A percentile compares a stretch with the other conserved stretches of the same genome.
phyloP scores from a whole-genome alignment of 64 coral and sea anemone species.

The Montipora cactus region DNA sequence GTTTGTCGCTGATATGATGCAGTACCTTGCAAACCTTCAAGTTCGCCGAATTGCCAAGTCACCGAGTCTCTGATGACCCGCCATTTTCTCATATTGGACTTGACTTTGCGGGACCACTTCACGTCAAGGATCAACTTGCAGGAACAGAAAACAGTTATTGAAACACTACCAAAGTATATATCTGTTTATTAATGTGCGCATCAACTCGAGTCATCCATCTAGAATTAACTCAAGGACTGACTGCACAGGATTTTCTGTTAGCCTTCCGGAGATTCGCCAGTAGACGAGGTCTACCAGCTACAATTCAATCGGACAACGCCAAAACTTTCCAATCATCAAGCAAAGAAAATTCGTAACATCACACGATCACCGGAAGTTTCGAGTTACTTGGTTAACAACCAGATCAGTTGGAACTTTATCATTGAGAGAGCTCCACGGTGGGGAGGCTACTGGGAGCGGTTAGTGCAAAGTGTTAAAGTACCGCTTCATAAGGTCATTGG shows the following conservation, averaged over 20 bases:
- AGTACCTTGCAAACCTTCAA: neutral
- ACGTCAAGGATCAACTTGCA: neutral
- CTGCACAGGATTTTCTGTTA: neutral
- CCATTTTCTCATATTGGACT: slow-evolving; percentile 17
- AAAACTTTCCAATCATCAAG: slow-evolving; percentile 3
- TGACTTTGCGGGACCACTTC: slow-evolving; percentile 28
- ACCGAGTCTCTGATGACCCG: slow-evolving; percentile 15
- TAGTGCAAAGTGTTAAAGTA: slow-evolving; percentile 1
- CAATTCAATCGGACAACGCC: slow-evolving; percentile 26
- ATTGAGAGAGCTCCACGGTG: slow-evolving; percentile 27
- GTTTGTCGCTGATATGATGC: neutral
- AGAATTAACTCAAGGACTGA: neutral
- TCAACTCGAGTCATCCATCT: slow-evolving; percentile 16
- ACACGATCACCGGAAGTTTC: slow-evolving; percentile 1
- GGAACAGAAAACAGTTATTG: neutral
- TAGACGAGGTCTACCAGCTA: neutral
- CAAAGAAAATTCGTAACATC: neutral
- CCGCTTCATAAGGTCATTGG: slow-evolving; percentile 9
- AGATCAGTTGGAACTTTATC: slow-evolving; percentile 35
- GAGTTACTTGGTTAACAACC: slow-evolving; percentile 23
- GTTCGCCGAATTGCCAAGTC: neutral
- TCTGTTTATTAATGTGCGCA: slow-evolving; percentile 29
- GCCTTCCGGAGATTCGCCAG: neutral
- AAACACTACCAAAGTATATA: slow-evolving; percentile 5
- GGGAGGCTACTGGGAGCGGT: slow-evolving; percentile 12